Evolutionary conservation across 2,888 invertebrate species (phyloP).

Genomic region (Hypena proboscidalis): DNA sequence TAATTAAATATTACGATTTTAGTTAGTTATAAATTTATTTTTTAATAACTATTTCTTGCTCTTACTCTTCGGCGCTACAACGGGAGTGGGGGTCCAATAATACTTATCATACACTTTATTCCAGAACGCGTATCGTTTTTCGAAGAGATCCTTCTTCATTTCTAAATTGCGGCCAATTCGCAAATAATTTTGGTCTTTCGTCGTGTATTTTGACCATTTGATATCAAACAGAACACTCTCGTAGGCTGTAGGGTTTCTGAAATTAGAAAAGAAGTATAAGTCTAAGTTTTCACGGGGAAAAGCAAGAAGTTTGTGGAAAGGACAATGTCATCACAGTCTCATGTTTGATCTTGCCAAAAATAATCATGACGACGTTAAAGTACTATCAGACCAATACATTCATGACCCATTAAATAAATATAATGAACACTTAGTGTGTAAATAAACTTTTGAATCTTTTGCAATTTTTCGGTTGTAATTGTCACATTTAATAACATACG

Average conservation of each 20-base stretch:
- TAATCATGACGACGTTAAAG: no score
- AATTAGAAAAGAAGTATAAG: conserved; percentile 31
- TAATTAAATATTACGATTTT: no score
- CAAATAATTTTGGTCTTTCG: conserved; percentile 60
- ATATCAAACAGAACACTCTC: conserved; percentile 61
- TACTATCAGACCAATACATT: no score
- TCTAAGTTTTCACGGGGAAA: neutral
- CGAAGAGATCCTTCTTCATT: conserved; percentile 60
- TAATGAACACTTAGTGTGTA: no score
- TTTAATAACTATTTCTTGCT: neutral
- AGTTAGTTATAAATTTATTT: neutral
- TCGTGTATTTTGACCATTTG: conserved; percentile 67
- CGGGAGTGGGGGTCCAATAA: conserved; percentile 64
- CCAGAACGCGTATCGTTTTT: conserved; percentile 65
- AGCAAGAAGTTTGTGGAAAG: no score
- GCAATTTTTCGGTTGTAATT: no score
- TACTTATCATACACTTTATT: conserved; percentile 65
- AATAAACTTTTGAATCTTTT: no score
- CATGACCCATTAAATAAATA: no score
- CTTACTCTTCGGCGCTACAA: neutral
- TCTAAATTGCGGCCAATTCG: conserved; percentile 60
- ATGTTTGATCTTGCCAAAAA: no score
- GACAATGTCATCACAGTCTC: no score
- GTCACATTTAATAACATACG: no score
- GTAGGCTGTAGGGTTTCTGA: conserved; percentile 72